These are phyloP conservation scores for Pterocles gutturalis DNA, from an alignment of 2,113 vertebrate species.

Conservation along the genomic window DNA sequence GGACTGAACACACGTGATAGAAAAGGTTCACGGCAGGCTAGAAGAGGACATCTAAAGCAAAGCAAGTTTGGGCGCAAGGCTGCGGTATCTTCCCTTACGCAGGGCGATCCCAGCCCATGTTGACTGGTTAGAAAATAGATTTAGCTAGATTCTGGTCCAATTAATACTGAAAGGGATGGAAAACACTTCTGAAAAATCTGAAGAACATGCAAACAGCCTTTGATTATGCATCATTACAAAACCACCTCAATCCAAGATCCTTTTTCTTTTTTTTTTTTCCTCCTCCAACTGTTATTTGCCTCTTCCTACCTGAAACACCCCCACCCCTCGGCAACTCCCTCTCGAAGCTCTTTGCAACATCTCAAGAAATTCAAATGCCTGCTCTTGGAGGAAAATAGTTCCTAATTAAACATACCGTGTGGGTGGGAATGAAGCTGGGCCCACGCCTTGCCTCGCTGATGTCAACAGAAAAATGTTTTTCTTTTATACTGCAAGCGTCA, in stretches of 20 bases:
- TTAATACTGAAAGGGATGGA: not conserved
- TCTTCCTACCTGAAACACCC: slow-evolving; percentile 52
- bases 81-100: not conserved
- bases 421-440: slow-evolving; percentile 51
- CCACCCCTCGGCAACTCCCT: slow-evolving; percentile 18
- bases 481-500: not conserved
- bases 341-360: slow-evolving; percentile 42
- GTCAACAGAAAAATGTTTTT: slow-evolving; percentile 56
- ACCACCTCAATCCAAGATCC: not conserved
- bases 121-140: not conserved
- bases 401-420: slow-evolving; percentile 52
- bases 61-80: accelerated
- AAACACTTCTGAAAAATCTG: not conserved
- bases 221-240: slow-evolving; percentile 44
- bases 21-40: not conserved
- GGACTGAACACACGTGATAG: not conserved
- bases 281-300: slow-evolving; percentile 32
- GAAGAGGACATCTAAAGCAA: not conserved
- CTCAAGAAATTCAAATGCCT: slow-evolving; percentile 49
- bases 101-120: not conserved
- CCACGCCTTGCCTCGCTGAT: slow-evolving; percentile 39
- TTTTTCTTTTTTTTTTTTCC: not conserved
- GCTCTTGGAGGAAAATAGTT: slow-evolving; percentile 53
- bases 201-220: slow-evolving; percentile 10
- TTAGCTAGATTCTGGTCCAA: not conserved